Conservation (phyloP, 2,797 vertebrate species). For the Rhabdomys pumilio region DNA sequence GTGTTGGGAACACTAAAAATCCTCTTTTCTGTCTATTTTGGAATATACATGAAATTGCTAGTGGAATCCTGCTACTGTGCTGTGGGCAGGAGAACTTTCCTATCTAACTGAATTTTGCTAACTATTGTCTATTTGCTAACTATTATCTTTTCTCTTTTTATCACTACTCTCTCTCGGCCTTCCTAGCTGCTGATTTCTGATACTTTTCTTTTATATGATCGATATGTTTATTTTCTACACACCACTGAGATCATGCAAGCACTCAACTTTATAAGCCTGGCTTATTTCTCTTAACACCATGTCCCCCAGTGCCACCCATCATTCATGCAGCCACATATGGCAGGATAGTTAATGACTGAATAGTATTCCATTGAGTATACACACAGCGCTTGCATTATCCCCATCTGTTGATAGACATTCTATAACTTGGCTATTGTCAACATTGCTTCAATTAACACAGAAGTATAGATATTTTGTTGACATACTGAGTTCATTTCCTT, state of each 20-base stretch:
- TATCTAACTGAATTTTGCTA: not conserved
- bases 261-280: not conserved
- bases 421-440: not conserved
- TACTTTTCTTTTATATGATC: not conserved
- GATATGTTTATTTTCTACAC: not conserved
- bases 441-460: not conserved
- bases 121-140: not conserved
- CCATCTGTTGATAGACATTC: not conserved
- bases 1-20: conserved; percentile 3
- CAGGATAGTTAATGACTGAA: not conserved
- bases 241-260: not conserved
- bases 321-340: not conserved
- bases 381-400: not conserved
- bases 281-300: not conserved
- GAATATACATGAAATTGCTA: not conserved
- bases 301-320: not conserved
- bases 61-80: not conserved
- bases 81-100: not conserved
- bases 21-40: not conserved
- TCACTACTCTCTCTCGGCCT: not conserved
- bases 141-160: not conserved
- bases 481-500: conserved; percentile 8
- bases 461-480: not conserved
- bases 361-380: not conserved
- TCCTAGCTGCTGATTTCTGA: not conserved